These are phyloP conservation scores for Ladona fulva DNA, from an alignment of 1,140 invertebrate species.

Conservation along the genomic window DNA sequence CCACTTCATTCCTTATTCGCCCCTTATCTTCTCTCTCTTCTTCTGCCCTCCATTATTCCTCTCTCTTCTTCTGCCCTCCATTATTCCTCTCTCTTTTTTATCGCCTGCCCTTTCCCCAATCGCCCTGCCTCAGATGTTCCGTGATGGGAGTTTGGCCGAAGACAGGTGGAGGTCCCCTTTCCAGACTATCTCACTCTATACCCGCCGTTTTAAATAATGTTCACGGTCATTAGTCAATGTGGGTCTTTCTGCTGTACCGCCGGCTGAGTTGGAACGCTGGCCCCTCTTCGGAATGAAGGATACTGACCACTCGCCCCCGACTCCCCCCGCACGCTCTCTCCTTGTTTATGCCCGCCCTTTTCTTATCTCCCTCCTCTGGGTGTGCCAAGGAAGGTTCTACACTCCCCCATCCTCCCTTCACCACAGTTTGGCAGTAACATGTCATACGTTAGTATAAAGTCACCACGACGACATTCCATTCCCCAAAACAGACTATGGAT, in stretches of 20 bases:
- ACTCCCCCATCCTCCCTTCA: neutral
- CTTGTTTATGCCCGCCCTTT: neutral
- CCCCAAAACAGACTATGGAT: no score
- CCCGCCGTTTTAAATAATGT: constrained; percentile 5
- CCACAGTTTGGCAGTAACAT: no score
- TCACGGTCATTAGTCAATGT: constrained; percentile 1
- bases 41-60: neutral
- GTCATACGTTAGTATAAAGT: no score
- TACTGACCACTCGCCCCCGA: neutral
- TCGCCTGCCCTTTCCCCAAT: neutral
- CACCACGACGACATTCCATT: no score
- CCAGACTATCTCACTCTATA: neutral
- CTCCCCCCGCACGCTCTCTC: neutral
- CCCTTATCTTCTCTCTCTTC: neutral
- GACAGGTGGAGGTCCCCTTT: no score
- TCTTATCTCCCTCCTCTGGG: neutral
- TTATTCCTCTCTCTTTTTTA: neutral
- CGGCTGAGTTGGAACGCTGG: neutral
- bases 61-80: neutral
- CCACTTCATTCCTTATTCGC: neutral
- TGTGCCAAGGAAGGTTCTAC: neutral
- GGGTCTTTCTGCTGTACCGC: neutral
- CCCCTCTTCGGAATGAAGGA: neutral
- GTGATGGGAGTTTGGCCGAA: no score
- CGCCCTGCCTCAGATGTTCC: no score